Evolutionary conservation across 1,140 invertebrate species (phyloP).

Genomic region (Achroia grisella): DNA sequence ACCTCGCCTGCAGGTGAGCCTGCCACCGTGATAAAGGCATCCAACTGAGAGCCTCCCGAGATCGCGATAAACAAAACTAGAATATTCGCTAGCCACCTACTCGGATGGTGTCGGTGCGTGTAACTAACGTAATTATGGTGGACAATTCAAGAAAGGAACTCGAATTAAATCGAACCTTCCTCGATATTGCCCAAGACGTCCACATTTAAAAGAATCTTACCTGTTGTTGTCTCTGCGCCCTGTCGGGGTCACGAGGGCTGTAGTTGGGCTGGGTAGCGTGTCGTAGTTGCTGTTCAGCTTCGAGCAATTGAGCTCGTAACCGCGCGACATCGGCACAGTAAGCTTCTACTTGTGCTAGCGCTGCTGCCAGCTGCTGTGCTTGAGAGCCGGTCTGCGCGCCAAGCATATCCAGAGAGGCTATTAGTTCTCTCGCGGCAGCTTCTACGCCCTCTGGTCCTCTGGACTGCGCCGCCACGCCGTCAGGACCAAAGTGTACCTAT

Average conservation of each 20-base stretch:
- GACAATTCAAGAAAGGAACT: not conserved
- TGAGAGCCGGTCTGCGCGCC: constrained; percentile 80
- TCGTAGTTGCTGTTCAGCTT: constrained; percentile 89
- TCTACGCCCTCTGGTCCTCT: constrained; percentile 83
- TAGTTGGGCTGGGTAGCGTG: constrained; percentile 86
- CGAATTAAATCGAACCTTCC: not conserved
- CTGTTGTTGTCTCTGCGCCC: constrained; percentile 90
- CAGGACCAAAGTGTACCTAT: constrained; percentile 90
- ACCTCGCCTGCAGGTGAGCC: constrained; percentile 11
- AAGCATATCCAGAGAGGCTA: constrained; percentile 80
- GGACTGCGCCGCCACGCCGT: constrained; percentile 75
- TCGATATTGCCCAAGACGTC: constrained; percentile 3
- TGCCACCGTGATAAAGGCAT: constrained; percentile 6
- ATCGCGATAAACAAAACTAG: constrained; percentile 59
- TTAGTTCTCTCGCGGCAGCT: constrained; percentile 80
- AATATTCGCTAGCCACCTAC: constrained; percentile 50
- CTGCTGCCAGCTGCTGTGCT: constrained; percentile 82
- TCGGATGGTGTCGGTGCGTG: constrained; percentile 22
- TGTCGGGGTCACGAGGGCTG: constrained; percentile 87
- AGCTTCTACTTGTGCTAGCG: constrained; percentile 88
- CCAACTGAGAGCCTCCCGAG: constrained; percentile 27
- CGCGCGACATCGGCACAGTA: constrained; percentile 92
- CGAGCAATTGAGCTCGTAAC: constrained; percentile 86
- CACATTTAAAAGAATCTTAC: constrained; percentile 78
- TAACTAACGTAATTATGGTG: not conserved